Conservation (phyloP, 1,140 invertebrate genomes). For the Euura saliciscinereae region DNA sequence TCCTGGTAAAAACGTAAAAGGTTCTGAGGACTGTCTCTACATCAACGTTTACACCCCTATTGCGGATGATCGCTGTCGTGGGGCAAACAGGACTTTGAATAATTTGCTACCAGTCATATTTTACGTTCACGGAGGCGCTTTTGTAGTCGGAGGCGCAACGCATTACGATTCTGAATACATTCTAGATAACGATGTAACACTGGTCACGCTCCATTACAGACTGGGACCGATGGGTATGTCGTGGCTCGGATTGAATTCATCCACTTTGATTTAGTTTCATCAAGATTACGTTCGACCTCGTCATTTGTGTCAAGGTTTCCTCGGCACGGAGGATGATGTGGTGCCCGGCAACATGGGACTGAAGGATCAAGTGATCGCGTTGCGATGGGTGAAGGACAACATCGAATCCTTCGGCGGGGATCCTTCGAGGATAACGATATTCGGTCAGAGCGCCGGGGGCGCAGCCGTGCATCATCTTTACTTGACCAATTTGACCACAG, state of each 20-base stretch:
- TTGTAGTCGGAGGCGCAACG: slow-evolving; percentile 54
- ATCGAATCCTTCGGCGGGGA: slow-evolving; percentile 63
- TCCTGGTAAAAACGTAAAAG: slow-evolving; percentile 37
- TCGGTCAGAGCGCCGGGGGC: slow-evolving; percentile 62
- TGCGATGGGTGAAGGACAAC: slow-evolving; percentile 67
- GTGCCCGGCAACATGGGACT: slow-evolving; percentile 66
- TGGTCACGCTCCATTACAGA: slow-evolving; percentile 72
- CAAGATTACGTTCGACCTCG: not conserved
- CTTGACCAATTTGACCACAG: slow-evolving; percentile 54
- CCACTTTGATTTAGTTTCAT: slow-evolving; percentile 7
- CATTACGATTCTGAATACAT: slow-evolving; percentile 62
- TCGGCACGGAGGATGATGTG: slow-evolving; percentile 62
- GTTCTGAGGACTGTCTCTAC: slow-evolving; percentile 66
- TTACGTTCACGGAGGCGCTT: slow-evolving; percentile 53
- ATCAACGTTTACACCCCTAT: slow-evolving; percentile 65
- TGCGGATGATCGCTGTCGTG: slow-evolving; percentile 14
- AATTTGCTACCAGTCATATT: slow-evolving; percentile 43
- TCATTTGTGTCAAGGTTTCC: slow-evolving; percentile 52
- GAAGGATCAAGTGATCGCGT: slow-evolving; percentile 66
- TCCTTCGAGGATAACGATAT: slow-evolving; percentile 58
- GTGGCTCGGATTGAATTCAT: not conserved
- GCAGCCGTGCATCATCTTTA: slow-evolving; percentile 68
- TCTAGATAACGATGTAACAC: slow-evolving; percentile 65
- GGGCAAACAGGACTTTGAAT: slow-evolving; percentile 7
- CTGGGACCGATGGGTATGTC: slow-evolving; percentile 62